These are phyloP conservation scores for Paguma larvata DNA, from an alignment of 2,797 vertebrate genomes.

Conservation along the genomic window DNA sequence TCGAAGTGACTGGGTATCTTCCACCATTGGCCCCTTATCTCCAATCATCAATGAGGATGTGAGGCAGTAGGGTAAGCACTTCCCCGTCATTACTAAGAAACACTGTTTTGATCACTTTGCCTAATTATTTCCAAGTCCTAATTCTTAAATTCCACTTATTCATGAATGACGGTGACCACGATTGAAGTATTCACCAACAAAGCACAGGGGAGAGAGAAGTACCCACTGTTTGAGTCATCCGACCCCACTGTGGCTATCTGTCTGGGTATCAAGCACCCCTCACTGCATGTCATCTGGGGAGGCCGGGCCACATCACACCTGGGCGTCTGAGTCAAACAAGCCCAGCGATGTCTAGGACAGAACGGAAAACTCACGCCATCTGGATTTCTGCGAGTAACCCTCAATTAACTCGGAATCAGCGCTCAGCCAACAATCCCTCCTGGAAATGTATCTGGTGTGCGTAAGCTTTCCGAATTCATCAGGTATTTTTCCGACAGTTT, in stretches of 20 bases:
- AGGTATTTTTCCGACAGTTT: background rate
- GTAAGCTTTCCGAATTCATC: background rate
- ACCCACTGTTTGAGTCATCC: background rate
- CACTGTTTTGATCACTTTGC: background rate
- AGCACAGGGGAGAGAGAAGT: background rate
- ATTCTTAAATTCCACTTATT: constrained; percentile 28
- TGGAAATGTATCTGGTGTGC: background rate
- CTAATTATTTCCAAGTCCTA: background rate
- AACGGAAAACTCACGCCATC: background rate
- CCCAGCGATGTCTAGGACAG: background rate
- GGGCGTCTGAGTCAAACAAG: background rate
- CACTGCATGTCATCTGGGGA: background rate
- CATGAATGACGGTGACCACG: background rate
- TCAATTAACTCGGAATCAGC: constrained; percentile 20
- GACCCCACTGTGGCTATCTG: background rate
- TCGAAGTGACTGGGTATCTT: background rate
- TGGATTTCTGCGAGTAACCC: background rate
- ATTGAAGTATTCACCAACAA: background rate
- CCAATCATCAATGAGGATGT: background rate
- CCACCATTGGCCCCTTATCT: background rate
- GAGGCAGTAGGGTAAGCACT: background rate
- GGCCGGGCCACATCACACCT: background rate
- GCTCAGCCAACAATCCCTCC: background rate
- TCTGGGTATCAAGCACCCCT: background rate
- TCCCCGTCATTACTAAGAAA: background rate